Evolutionary conservation across 2,113 vertebrate genomes (phyloP).

Genomic region (Danionella cerebrum): DNA sequence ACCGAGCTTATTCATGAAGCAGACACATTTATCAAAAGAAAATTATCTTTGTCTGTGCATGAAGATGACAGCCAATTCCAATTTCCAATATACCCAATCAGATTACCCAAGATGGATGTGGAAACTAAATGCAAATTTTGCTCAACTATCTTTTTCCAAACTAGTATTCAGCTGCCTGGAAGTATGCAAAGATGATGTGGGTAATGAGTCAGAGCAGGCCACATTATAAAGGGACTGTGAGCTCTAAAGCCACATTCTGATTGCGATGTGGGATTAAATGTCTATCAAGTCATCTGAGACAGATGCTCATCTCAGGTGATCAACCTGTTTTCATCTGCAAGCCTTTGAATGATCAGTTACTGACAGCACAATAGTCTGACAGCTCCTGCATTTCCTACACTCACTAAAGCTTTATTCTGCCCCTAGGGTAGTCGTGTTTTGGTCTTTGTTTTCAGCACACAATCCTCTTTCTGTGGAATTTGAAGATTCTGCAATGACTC

Average conservation of each 20-base stretch:
- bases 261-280: background rate
- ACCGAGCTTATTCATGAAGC: background rate
- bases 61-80: background rate
- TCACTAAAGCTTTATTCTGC: background rate
- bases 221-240: background rate
- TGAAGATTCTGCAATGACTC: conserved; percentile 18
- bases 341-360: background rate
- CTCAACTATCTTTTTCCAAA: background rate
- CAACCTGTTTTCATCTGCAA: background rate
- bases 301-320: background rate
- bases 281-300: background rate
- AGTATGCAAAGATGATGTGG: background rate
- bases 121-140: background rate
- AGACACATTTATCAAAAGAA: background rate
- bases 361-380: background rate
- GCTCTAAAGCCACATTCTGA: background rate
- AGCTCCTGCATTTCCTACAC: background rate
- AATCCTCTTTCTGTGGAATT: conserved; percentile 1
- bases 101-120: background rate
- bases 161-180: background rate
- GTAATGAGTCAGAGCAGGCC: background rate
- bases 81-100: background rate
- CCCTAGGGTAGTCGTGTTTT: background rate
- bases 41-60: background rate
- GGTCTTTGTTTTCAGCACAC: background rate